Percentiles rank a stretch among this genome's conserved stretches.
Evolutionary conservation across 2,888 invertebrate species (phyloP).

Genomic region (Epistrophe grossulariae): DNA sequence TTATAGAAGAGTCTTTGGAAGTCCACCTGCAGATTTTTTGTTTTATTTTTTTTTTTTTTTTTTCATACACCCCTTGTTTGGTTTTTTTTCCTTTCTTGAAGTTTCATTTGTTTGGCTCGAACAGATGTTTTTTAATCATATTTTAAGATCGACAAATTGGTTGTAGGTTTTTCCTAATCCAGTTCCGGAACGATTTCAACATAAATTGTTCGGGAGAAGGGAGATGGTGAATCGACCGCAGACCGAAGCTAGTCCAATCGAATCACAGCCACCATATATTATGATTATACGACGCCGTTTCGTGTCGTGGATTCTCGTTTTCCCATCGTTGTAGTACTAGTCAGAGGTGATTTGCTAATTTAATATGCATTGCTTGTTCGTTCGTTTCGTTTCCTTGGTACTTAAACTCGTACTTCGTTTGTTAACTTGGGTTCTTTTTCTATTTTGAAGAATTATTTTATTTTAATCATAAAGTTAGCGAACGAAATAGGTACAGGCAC

Average conservation of each 20-base stretch:
- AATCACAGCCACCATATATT: not conserved
- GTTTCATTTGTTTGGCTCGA: slow-evolving; percentile 41
- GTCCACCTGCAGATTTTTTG: not conserved
- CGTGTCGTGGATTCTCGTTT: not conserved
- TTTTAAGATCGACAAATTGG: slow-evolving; percentile 14
- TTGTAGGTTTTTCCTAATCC: not conserved
- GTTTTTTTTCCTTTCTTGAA: slow-evolving; percentile 1
- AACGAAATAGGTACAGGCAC: not conserved
- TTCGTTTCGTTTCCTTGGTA: not conserved
- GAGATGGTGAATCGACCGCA: not conserved
- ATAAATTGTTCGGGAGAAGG: not conserved
- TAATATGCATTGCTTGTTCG: slow-evolving; percentile 22
- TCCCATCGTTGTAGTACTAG: not conserved
- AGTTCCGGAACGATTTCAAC: slow-evolving; percentile 10
- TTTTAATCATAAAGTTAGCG: not conserved
- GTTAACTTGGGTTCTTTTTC: not conserved
- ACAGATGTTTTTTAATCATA: slow-evolving; percentile 42
- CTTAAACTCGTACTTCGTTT: not conserved
- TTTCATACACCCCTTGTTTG: slow-evolving; percentile 46
- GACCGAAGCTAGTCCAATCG: not conserved
- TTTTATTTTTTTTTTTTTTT: slow-evolving; percentile 1
- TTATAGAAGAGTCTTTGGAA: not conserved
- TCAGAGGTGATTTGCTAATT: not conserved
- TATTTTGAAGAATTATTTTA: not conserved
- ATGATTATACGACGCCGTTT: not conserved